phyloP scores from a whole-genome alignment of 2,113 vertebrate species.

The Corythaeola cristata region DNA sequence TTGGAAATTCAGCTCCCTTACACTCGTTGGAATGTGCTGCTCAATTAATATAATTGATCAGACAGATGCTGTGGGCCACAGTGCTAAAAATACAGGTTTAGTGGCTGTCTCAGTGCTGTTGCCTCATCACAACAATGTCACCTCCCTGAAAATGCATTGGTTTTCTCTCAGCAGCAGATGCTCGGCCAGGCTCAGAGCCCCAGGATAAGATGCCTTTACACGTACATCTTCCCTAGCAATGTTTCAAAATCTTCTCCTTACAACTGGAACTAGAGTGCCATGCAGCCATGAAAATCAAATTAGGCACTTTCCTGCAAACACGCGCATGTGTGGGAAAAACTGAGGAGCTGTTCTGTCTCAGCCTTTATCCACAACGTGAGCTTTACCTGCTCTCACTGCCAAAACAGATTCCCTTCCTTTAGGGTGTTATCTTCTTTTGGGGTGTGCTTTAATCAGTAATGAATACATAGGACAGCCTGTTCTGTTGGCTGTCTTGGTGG shows the following conservation, averaged over 20 bases:
- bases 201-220: background rate
- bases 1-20: background rate
- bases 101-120: background rate
- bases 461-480: background rate
- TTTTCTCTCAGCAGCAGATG: background rate
- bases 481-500: background rate
- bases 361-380: background rate
- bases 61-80: background rate
- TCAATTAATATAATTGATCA: background rate
- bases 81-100: background rate
- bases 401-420: background rate
- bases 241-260: background rate
- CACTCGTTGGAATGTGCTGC: background rate
- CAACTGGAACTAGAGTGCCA: background rate
- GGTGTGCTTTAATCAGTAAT: fast-evolving
- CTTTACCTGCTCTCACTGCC: background rate
- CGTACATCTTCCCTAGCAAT: background rate
- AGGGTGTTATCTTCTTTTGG: background rate
- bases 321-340: fast-evolving
- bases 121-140: background rate
- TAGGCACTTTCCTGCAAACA: background rate
- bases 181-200: background rate
- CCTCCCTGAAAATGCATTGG: background rate
- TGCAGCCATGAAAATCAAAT: background rate
- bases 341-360: background rate